phyloP scores from a whole-genome alignment of 2,888 invertebrate species.

The Aspidiotus destructor region DNA sequence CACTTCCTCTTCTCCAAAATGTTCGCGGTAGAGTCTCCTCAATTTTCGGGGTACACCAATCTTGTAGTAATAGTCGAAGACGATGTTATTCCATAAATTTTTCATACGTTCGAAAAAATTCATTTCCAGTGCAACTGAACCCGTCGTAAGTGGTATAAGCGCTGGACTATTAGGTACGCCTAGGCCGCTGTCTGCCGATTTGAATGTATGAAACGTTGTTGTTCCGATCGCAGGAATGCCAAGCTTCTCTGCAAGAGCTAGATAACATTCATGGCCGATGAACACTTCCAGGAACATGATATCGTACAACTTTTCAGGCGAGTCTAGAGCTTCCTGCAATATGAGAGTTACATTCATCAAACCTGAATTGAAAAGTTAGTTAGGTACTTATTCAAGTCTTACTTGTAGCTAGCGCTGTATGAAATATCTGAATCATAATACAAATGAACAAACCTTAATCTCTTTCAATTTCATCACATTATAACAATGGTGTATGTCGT shows the following conservation, averaged over 20 bases:
- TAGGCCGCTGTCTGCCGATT: not conserved
- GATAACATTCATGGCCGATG: conserved; percentile 10
- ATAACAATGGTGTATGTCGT: not conserved
- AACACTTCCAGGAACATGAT: conserved; percentile 7
- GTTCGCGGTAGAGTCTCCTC: not conserved
- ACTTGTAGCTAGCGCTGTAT: no score
- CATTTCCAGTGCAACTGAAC: not conserved
- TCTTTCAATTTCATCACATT: not conserved
- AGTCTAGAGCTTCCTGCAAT: conserved; percentile 3
- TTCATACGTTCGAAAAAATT: not conserved
- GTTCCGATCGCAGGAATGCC: conserved; percentile 8
- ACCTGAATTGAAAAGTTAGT: no score
- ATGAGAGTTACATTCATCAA: no score
- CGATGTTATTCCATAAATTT: conserved; percentile 2
- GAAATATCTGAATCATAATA: no score
- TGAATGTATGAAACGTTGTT: not conserved
- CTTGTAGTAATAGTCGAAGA: not conserved
- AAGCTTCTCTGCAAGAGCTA: conserved; percentile 9
- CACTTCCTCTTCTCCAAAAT: not conserved
- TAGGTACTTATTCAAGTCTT: no score
- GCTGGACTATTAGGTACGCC: not conserved
- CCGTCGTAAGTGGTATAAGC: not conserved
- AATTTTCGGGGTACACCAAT: not conserved
- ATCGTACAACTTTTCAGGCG: not conserved
- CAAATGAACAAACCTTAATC: not conserved